Base-by-base conservation (phyloP, 2,888 invertebrate genomes). In the Ormyrus nitidulus region DNA sequence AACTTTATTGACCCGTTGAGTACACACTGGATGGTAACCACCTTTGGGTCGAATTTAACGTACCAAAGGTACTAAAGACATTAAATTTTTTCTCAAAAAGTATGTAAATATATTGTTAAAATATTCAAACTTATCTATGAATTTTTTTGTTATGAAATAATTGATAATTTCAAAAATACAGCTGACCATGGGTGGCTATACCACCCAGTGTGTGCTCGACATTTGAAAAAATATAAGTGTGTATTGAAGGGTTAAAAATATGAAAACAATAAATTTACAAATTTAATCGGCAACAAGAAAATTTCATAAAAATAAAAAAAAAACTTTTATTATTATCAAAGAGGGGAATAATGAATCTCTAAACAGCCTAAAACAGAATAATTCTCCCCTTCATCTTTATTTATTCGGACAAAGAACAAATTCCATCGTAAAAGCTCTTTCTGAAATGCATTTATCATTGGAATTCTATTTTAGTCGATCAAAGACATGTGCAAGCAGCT, bases 371-470 rank as follows among this genome's bases (percentile, higher is more conserved):
- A 49, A 53, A 53, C 62, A 9, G 44, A 44, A 46, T 34, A 53
- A 6, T 11, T 62, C 62, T 62, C 46, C 62, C 34, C 9, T 44
- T 9, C 44, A 11, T 10, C 46, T 34, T 34, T 34, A 34, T 34
- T 34, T 34, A 34, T 34, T 34, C 34, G 34, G 34, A 34, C 34
- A 34, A 34, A 34, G 34, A 34, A 34, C 34, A 34, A 34, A 34
- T 34, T 34, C 34, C 34, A 4, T 34, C 34, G 4, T 34, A 34
- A 34, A 34, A 34, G 34, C 34, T 34, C 34, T 62, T 8, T 46
- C 49, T 65, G 59, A n/a, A 58, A 71, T 65, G 56, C 64, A 56
- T 13, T 71, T 77, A 71, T 77, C 58, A 65, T 19, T 51, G 51
- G 64, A 6, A 58, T 65, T 56, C 70, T 71, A 77, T 71, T 58